Conservation (phyloP, 2,888 invertebrate species). For the Mimas tiliae region DNA sequence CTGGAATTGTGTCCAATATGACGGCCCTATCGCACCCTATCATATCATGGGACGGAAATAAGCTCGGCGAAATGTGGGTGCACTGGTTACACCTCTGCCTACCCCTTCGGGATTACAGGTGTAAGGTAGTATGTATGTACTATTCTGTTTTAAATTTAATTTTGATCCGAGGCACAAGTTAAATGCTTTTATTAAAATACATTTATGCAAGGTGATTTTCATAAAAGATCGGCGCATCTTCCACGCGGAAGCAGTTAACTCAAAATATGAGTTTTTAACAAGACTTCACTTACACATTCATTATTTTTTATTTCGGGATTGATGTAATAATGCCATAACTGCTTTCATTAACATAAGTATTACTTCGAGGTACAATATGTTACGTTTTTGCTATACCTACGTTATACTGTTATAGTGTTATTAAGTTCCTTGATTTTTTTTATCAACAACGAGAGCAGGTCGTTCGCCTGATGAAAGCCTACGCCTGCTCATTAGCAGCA, state of each 20-base stretch:
- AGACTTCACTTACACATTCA: slow-evolving; percentile 40
- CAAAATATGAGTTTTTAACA: slow-evolving; percentile 69
- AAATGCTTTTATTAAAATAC: slow-evolving; percentile 15
- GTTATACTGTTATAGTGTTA: no score
- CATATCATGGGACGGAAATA: no score
- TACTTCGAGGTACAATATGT: slow-evolving; percentile 3
- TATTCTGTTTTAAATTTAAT: slow-evolving; percentile 6
- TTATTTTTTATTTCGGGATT: slow-evolving; percentile 19
- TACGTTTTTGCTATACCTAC: background rate
- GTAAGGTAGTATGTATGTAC: no score
- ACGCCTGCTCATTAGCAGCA: no score
- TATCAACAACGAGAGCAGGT: no score
- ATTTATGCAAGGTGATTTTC: slow-evolving; percentile 13
- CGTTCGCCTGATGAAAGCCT: no score
- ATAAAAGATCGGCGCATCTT: slow-evolving; percentile 33
- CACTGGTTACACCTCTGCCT: no score
- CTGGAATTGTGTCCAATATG: no score
- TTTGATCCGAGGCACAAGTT: background rate
- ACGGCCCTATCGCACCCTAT: no score
- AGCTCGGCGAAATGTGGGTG: no score
- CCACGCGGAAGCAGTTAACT: slow-evolving; percentile 42
- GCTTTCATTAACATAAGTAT: slow-evolving; percentile 23
- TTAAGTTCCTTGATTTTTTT: no score
- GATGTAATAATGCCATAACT: slow-evolving; percentile 21
- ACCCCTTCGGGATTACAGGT: no score